phyloP scores from a whole-genome alignment of 2,888 invertebrate genomes.

The Drosophila hamatofila region DNA sequence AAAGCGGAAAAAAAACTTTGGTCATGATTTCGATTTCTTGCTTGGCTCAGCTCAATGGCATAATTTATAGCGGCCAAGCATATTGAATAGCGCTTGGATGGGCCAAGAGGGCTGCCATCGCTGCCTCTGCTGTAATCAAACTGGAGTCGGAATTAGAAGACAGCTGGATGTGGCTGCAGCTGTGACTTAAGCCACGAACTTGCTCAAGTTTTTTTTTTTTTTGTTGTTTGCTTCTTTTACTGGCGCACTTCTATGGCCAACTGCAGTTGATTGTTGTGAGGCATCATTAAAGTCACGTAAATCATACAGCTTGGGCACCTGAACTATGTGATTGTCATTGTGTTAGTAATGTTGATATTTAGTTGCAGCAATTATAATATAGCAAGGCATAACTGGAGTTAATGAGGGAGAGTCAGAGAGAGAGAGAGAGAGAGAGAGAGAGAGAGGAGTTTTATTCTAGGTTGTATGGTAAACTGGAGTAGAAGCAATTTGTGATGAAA shows the following conservation, averaged over 20 bases:
- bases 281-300: constrained; percentile 74
- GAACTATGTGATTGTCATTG: constrained; percentile 19
- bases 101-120: constrained; percentile 14
- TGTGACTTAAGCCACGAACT: constrained; percentile 66
- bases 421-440: too few relatives aligned
- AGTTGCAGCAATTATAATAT: neutral
- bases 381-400: neutral
- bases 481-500: too few relatives aligned
- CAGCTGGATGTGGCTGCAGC: constrained; percentile 10
- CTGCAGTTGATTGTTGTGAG: constrained; percentile 64
- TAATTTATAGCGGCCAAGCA: constrained; percentile 73
- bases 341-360: neutral
- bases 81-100: constrained; percentile 65
- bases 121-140: constrained; percentile 53
- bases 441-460: too few relatives aligned
- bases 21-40: constrained; percentile 80
- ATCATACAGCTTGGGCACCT: constrained; percentile 57
- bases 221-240: constrained; percentile 31
- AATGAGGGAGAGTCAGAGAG: too few relatives aligned
- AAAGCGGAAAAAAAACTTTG: constrained; percentile 38
- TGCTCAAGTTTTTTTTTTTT: constrained; percentile 24
- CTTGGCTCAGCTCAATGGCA: constrained; percentile 54
- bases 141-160: constrained; percentile 20
- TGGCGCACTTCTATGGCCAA: constrained; percentile 32
- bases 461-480: too few relatives aligned